Evolutionary conservation across 2,113 vertebrate species (phyloP), one percentile per base, ranked within the genome.

Genomic region (Falcunculus frontatus): DNA sequence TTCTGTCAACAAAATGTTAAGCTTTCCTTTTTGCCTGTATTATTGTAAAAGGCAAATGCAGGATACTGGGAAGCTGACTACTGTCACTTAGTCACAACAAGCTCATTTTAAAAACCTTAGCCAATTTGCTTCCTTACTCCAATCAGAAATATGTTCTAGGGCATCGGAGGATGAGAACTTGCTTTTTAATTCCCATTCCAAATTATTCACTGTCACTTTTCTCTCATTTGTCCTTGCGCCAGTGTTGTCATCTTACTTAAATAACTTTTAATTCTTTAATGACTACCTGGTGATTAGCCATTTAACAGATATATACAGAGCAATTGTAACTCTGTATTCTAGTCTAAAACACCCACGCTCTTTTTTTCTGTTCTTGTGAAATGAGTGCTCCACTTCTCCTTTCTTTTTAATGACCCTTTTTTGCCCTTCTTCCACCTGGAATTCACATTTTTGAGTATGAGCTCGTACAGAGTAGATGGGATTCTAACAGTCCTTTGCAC

Each of bases 251-350:
- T 44, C 67, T 77, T 56, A 78, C 25, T 93, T 67, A 84, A 65
- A 65, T 26, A 85, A 42, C 44, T 60, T 75, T 39, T 88, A 88
- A 70, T 90, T 91, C 42, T 72, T 75, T 87, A 95, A 68, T 92
- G 70, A 94, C 41, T 93, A 75, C 56, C 53, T 76, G n/a, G 44
- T 87, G 82, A 75, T 87, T 82, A 91, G 41, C 41, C 70, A 72
- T 68, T 84, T 68, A 75, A 82, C 25, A 85, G 56, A 46, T 53
- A 46, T 0, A 72, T 52, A 68, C 19, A 68, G 65, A 89, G 41
- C 0, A 0, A 79, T 56, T 0, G 0, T 68, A 82, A 73, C 46
- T 52, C 35, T 10, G 3, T 39, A 27, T 81, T 68, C 30, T 76
- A 68, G n/a, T 64, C 62, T 57, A 87, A 89, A 33, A 46, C 53